Conservation (phyloP, 2,113 vertebrate species). For the Heliornis fulica region DNA sequence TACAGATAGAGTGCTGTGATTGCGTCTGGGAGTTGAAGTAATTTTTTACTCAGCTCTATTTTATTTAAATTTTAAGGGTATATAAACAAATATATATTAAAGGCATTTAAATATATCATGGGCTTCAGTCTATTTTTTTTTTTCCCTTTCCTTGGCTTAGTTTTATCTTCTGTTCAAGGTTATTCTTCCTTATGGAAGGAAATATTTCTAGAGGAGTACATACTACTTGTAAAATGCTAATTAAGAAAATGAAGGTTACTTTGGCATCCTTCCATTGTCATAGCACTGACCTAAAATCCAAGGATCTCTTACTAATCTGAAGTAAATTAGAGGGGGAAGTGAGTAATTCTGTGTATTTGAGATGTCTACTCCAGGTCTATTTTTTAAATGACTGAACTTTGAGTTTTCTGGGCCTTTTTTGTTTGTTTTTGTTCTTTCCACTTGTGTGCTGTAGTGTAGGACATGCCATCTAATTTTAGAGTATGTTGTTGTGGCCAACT, state of each 20-base stretch:
- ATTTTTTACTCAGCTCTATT: conserved; percentile 13
- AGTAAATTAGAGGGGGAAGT: conserved; percentile 30
- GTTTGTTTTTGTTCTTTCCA: neutral
- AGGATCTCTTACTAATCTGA: conserved; percentile 16
- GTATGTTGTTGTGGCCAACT: neutral
- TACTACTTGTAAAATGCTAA: conserved; percentile 65
- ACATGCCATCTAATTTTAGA: neutral
- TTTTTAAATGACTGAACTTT: neutral
- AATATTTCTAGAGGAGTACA: conserved; percentile 43
- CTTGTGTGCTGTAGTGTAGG: neutral
- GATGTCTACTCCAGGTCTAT: neutral
- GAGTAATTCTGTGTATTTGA: conserved; percentile 1
- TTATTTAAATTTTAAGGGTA: conserved; percentile 9
- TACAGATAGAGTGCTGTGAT: neutral
- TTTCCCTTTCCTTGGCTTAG: neutral
- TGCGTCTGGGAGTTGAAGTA: neutral
- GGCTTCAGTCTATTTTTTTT: conserved; percentile 11
- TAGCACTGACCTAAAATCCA: conserved; percentile 48
- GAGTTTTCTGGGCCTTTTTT: neutral
- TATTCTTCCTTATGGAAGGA: conserved; percentile 64
- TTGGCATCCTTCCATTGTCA: conserved; percentile 63
- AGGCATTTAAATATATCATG: neutral
- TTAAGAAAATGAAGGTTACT: conserved; percentile 64
- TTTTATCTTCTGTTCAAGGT: conserved; percentile 62
- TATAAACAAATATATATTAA: conserved; percentile 35